Percentiles rank a stretch among this genome's conserved stretches.
Evolutionary conservation across 2,797 vertebrate species (phyloP).

Genomic region (Gephyroberyx darwinii): DNA sequence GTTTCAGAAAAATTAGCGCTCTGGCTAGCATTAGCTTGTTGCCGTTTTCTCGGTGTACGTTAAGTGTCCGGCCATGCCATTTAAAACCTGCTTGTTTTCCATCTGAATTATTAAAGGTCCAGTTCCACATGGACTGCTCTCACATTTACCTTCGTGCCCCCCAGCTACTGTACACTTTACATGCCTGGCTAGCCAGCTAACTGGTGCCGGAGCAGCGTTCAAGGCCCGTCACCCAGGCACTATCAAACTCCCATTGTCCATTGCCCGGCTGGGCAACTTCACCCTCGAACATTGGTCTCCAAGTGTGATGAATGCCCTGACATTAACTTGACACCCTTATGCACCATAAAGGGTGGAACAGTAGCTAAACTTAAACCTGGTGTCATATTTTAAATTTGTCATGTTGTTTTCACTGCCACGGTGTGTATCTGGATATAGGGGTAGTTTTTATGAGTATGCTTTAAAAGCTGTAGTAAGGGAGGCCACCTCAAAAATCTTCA

Average conservation of each 20-base stretch:
- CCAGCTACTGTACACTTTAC: slow-evolving; percentile 59
- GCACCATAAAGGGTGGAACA: slow-evolving; percentile 6
- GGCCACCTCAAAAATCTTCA: slow-evolving; percentile 56
- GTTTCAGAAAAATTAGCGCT: slow-evolving; percentile 6
- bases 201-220: slow-evolving; percentile 26
- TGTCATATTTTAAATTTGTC: slow-evolving; percentile 29
- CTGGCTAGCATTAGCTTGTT: not conserved
- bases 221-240: slow-evolving; percentile 11
- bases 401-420: slow-evolving; percentile 30
- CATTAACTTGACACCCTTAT: slow-evolving; percentile 18
- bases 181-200: slow-evolving; percentile 54
- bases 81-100: slow-evolving; percentile 74
- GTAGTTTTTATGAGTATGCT: slow-evolving; percentile 26
- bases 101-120: slow-evolving; percentile 80
- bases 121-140: slow-evolving; percentile 55
- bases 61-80: slow-evolving; percentile 53
- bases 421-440: not conserved
- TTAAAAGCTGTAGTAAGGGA: slow-evolving; percentile 48
- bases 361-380: slow-evolving; percentile 36
- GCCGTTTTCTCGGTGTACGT: slow-evolving; percentile 50
- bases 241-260: not conserved
- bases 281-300: not conserved
- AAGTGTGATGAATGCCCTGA: slow-evolving; percentile 23
- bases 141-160: slow-evolving; percentile 60
- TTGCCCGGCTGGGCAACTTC: not conserved